Base-by-base conservation (phyloP, 2,888 invertebrate species). In the Thymelicus lineola region DNA sequence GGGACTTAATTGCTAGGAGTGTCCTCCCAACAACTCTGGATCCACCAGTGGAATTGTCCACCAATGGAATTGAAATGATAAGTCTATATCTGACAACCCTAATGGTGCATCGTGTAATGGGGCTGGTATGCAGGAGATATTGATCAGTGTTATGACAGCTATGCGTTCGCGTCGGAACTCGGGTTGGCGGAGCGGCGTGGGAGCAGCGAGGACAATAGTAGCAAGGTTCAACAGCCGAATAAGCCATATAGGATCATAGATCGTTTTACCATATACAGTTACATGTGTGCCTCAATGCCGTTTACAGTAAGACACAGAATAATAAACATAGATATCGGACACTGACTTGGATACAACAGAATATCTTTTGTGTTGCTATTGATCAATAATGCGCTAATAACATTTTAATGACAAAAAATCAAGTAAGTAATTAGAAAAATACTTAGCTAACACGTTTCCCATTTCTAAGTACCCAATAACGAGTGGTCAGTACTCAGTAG, bases 181-280 rank as follows among this genome's bases (percentile, higher is more conserved):
- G 75, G 75, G 77, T 76, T 77, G 76, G 74, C 72, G 76, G 75
- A 74, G 70, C 67, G 77, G 86, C 86, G 84, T 86, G 87, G 86
- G 86, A 86, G 82, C 81, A 72, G 63, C 68, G 82, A 81, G 81
- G 81, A 86, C 89, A 87, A 89, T 84, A 81, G 77, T 74, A 77
- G 79, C 76, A 73, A 83, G 82, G 90, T 89, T 90, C 89, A 90
- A 90, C 85, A 90, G 83, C 88, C 89, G 83, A 83, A 79, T 81
- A 82, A 80, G 75, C 75, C 75, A 76, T 74, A 75, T 74, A 75
- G 70, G 50, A 70, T 35, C 70, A 64, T 59, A 53, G 17, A 59
- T 60, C 65, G 12, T 20, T 17, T 53, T 53, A 20, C 53, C 20
- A 20, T 53, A 53, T 9, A 53, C 20, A 53, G 7, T 17, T 10